phyloP scores from a whole-genome alignment of 2,888 invertebrate species.

The Julus scanicus region DNA sequence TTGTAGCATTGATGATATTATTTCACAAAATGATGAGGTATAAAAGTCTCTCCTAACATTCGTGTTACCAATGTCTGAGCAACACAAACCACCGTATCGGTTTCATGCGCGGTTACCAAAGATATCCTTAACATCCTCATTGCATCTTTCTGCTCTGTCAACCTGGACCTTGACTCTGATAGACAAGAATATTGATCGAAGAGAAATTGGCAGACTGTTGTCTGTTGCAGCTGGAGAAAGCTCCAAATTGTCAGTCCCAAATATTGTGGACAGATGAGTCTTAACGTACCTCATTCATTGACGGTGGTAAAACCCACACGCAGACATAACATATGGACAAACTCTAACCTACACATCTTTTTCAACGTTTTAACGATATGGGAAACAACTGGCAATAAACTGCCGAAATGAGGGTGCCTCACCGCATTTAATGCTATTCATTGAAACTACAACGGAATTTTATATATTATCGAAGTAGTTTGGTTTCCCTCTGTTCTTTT shows the following conservation, averaged over 20 bases:
- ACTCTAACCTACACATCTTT: background rate
- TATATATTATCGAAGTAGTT: too few relatives aligned
- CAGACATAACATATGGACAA: background rate
- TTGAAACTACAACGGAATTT: too few relatives aligned
- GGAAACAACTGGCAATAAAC: background rate
- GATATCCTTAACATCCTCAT: background rate
- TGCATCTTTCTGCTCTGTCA: background rate
- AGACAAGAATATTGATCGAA: background rate
- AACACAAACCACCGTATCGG: background rate
- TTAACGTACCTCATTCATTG: background rate
- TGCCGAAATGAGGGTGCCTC: background rate
- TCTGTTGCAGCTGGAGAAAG: background rate
- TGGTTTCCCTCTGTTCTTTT: too few relatives aligned
- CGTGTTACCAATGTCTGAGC: background rate
- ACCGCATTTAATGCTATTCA: too few relatives aligned
- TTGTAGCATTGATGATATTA: background rate
- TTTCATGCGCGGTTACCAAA: background rate
- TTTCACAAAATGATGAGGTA: background rate
- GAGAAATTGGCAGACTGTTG: background rate
- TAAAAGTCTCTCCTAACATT: background rate
- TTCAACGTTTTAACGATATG: background rate
- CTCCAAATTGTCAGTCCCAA: background rate
- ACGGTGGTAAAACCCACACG: background rate
- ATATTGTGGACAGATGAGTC: background rate
- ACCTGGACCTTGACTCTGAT: background rate